Base-by-base conservation (phyloP, 2,888 invertebrate species). In the Ophion ellenae region DNA sequence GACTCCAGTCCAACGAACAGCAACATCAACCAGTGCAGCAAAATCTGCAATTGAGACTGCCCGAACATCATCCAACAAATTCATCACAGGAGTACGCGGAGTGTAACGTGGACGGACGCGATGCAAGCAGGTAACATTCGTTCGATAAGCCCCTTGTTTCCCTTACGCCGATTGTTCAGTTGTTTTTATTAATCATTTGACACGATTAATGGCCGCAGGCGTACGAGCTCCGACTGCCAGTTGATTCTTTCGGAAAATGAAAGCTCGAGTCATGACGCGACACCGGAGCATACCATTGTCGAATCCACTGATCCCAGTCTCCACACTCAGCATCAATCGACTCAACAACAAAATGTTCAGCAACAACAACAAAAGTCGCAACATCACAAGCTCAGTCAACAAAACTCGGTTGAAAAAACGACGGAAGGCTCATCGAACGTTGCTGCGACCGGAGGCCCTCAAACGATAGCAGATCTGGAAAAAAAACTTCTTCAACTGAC, bases 401-500 rank as follows among this genome's bases (percentile, higher is more conserved):
- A 93, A 86, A 94, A 93, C 89, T 94, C 93, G 11, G 84, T 93
- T 70, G 94, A 94, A 57, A 94, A 93, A 88, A 83, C 89, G 17
- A 71, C 47, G 10, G 93, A 92, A n/a, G 70, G 64, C 61, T 64
- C 70, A 3, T 84, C 84, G 2, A 88, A 47, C 6, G 76, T 71
- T 57, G 78, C 86, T 64, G 87, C 87, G 6, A 67, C 40, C 32
- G 86, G 92, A 67, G 94, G 94, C 10, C 94, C 95, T 1, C 94
- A 94, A 66, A 94, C 95, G 5, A 94, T 96, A 75, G 95, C 95
- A 0, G 95, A 96, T 91, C 92, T 96, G 10, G 95, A 96, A 87
- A 95, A 95, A 80, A 96, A 96, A 88, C 92, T 96, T 79, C 94
- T 95, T 3, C 95, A 95, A 84, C 89, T 96, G 81, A 95, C 96